These are phyloP conservation scores for Doryteuthis pealeii DNA, from an alignment of 1,140 invertebrate species.

Conservation along the genomic window DNA sequence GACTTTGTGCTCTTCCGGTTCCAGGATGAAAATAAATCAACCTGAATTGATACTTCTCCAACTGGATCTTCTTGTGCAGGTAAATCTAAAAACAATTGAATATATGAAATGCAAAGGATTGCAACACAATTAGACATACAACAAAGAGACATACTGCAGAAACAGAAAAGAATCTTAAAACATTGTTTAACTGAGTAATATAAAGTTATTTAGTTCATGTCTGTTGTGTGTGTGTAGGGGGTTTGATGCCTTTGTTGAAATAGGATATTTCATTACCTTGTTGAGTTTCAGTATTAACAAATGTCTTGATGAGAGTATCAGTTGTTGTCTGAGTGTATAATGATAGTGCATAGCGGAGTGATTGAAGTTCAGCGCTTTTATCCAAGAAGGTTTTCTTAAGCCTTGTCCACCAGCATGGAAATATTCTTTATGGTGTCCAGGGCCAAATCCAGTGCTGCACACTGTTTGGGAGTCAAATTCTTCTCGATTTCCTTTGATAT, in stretches of 20 bases:
- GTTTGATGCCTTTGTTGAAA: no score
- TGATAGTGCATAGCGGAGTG: conserved; percentile 93
- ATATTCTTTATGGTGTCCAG: conserved; percentile 98
- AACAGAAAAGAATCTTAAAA: no score
- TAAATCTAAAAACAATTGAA: no score
- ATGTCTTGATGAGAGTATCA: conserved; percentile 98
- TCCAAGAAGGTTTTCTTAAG: conserved; percentile 98
- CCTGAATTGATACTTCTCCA: conserved; percentile 97
- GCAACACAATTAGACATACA: no score
- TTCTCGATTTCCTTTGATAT: conserved; percentile 95
- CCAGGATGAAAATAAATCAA: conserved; percentile 97
- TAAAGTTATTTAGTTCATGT: no score
- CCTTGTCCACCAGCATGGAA: conserved; percentile 99
- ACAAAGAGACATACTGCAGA: no score
- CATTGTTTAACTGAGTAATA: no score
- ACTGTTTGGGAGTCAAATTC: conserved; percentile 97
- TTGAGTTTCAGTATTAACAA: conserved; percentile 92
- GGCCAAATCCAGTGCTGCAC: conserved; percentile 95
- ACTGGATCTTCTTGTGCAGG: conserved; percentile 81
- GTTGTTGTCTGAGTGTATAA: conserved; percentile 99
- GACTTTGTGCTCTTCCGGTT: conserved; percentile 98
- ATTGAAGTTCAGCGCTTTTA: conserved; percentile 95
- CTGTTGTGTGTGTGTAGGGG: no score
- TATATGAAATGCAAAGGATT: no score
- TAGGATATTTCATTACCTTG: no score